Evolutionary conservation across 2,797 vertebrate species (phyloP), one percentile per base, ranked within the genome.

Genomic region (Microctenopoma lineatum): DNA sequence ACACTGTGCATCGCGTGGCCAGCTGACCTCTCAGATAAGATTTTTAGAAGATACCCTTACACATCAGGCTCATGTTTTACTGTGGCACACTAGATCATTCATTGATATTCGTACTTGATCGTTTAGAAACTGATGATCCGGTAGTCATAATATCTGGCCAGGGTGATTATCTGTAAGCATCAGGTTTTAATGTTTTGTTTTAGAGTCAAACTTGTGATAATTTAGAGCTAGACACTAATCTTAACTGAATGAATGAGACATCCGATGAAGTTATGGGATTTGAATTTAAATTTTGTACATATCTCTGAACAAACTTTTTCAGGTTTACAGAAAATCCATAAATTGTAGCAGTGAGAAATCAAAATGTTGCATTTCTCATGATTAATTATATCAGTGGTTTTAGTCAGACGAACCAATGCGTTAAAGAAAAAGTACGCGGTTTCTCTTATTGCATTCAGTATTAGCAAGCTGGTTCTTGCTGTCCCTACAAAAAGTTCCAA

Each of bases 401-500:
- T 12, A 46, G 46, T 71, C 39, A 44, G 47, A 73, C 18, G 25
- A 79, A 47, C 41, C 57, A 1, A 62, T n/a, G 13, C 61, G 39
- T 81, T n/a, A 70, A 58, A 47, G 36, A 25, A 46, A 48, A 15
- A 26, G 25, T 1, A 64, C 73, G 63, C 45, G 38, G 46, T 70
- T 70, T 74, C 57, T 84, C 60, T 77, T 77, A 78, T 47, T 78
- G 27, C 80, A 56, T 72, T 83, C 80, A 60, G 59, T 84, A 59
- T 86, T 86, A 94, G 97, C 97, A 92, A 99, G 98, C 97, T 98
- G 97, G 97, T 95, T 97, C 97, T 99, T 98, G 95, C 94, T 96
- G 90, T 92, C 92, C 93, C 92, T 81, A 89, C 82, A 84, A 84
- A 85, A 87, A 62, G 48, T 65, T 79, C 84, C 81, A 90, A 93